These are phyloP conservation scores for Microhierax caerulescens DNA, from an alignment of 2,797 vertebrate species.

Conservation along the genomic window DNA sequence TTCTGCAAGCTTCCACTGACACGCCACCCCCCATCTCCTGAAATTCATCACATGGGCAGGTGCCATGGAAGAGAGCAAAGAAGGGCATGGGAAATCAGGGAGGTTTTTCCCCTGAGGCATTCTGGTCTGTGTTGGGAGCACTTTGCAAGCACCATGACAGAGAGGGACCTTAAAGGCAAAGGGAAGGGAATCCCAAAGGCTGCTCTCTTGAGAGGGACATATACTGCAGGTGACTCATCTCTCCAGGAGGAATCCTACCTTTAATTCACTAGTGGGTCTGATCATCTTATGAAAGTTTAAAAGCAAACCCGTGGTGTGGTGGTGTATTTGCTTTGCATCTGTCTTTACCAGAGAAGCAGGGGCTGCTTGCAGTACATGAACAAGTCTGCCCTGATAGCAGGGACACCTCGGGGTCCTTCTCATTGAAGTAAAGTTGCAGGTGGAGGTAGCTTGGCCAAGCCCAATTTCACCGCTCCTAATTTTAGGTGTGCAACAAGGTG, in stretches of 20 bases:
- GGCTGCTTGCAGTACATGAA: not conserved
- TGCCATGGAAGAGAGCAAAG: not conserved
- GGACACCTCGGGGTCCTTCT: not conserved
- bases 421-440: not conserved
- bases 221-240: not conserved
- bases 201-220: not conserved
- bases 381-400: not conserved
- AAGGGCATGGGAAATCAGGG: not conserved
- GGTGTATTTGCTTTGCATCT: not conserved
- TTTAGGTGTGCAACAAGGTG: not conserved
- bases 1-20: not conserved
- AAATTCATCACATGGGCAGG: not conserved
- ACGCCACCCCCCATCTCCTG: not conserved
- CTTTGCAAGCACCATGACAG: not conserved
- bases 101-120: not conserved
- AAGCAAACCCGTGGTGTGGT: not conserved
- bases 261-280: not conserved
- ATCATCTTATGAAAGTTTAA: not conserved
- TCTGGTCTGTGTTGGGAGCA: not conserved
- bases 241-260: not conserved
- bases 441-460: not conserved
- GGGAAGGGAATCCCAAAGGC: not conserved
- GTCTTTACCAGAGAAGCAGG: not conserved
- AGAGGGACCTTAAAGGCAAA: not conserved
- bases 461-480: not conserved